phyloP scores from a whole-genome alignment of 2,888 invertebrate species.

The Lasioglossum morio region DNA sequence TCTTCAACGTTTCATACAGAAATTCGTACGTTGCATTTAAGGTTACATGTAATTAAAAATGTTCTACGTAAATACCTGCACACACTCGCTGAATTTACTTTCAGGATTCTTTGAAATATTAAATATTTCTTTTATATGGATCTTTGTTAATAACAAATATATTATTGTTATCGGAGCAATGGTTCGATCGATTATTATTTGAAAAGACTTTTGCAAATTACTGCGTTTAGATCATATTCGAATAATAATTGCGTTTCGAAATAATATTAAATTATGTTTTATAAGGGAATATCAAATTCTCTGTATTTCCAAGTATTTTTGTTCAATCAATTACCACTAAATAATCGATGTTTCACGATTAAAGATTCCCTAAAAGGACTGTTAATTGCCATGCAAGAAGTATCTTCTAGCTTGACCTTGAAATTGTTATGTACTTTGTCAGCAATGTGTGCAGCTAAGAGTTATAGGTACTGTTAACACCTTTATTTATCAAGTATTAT shows the following conservation, averaged over 20 bases:
- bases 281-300: neutral
- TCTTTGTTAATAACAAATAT: too few species aligned
- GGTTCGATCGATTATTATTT: neutral
- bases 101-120: neutral
- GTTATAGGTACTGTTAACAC: constrained; percentile 9
- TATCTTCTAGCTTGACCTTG: constrained; percentile 60
- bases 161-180: too few species aligned
- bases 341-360: neutral
- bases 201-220: too few species aligned
- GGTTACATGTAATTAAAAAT: constrained; percentile 42
- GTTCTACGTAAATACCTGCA: too few species aligned
- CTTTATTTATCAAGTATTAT: constrained; percentile 11
- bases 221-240: too few species aligned
- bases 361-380: constrained; percentile 37
- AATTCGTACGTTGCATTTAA: constrained; percentile 25
- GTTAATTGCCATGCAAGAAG: constrained; percentile 55
- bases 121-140: too few species aligned
- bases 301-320: neutral
- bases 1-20: constrained; percentile 2
- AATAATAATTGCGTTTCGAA: too few species aligned
- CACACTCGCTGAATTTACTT: neutral
- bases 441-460: constrained; percentile 24
- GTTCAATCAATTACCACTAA: neutral
- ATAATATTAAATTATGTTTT: constrained; percentile 33
- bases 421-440: constrained; percentile 59